Conservation (phyloP, 2,113 vertebrate genomes). For the Telmatochromis sp. region DNA sequence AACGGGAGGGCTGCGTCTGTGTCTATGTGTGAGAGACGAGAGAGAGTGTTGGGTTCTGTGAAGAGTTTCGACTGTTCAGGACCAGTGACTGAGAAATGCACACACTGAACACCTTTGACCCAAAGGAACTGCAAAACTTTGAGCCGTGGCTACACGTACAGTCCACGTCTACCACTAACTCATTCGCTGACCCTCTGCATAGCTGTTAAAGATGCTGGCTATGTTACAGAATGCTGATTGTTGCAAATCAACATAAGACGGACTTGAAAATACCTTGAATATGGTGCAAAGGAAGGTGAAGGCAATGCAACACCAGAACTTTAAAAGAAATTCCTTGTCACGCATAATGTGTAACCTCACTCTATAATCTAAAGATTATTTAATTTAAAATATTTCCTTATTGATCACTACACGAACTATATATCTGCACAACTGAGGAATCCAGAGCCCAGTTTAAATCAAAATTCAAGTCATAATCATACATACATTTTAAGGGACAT, state of each 20-base stretch:
- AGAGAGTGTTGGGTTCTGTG: constrained; percentile 28
- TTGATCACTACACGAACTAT: background rate
- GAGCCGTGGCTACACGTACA: background rate
- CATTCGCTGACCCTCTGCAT: background rate
- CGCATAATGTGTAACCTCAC: background rate
- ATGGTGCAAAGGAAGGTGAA: background rate
- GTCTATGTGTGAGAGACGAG: background rate
- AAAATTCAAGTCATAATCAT: background rate
- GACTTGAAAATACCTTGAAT: background rate
- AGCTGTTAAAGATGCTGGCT: background rate
- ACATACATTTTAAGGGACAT: background rate
- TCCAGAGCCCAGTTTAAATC: background rate
- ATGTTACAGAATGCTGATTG: background rate
- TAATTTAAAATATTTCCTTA: background rate
- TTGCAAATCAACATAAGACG: fast-evolving
- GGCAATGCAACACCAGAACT: background rate
- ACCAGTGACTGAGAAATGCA: constrained; percentile 50
- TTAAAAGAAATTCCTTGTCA: background rate
- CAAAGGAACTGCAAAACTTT: constrained; percentile 7
- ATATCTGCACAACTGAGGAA: background rate
- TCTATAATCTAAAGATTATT: background rate
- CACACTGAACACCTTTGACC: constrained; percentile 51
- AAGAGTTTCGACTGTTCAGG: constrained; percentile 30
- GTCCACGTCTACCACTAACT: background rate
- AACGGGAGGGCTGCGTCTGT: background rate